Base-by-base conservation (phyloP, 2,113 vertebrate genomes). In the Terrapene triunguis region DNA sequence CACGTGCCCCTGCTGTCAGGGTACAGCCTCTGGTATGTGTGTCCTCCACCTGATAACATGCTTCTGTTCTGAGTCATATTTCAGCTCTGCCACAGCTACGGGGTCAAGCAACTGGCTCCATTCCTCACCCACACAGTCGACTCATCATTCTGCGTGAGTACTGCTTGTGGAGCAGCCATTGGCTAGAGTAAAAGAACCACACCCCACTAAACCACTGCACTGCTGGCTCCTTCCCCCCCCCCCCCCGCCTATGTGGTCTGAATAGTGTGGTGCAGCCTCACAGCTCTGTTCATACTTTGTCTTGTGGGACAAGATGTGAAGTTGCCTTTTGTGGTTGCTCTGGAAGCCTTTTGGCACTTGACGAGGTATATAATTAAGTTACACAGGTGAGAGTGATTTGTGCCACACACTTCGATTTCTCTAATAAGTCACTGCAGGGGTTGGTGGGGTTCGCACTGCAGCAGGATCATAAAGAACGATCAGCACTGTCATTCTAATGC, bases 131-230 rank as follows among this genome's bases (percentile, higher is more conserved):
- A 35, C 0, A 0, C 55, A 84, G 94, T 78, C 91, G 82, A 91
- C 89, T 92, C 85, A 48, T 27, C 82, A 44, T 82, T 91, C 86
- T 85, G 87, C 91, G 50, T 55, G 74, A 92, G 83, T 53, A 25
- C 57, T 69, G 78, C 53, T 92, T 25, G 16, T 55, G 53, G 85
- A 55, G 79, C 89, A 94, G 85, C 54, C 27, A 25, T 50, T 87
- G 24, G 11, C 72, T 62, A 47, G 4, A 79, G 80, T 53, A 86
- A 96, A 72, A 72, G n/a, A 38, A 72, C 57, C 11, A 89, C 47
- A 85, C 19, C 85, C 59, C 85, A 29, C 87, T 76, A 89, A 72
- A 90, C 86, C 83, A 4, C 78, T 59, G 89, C 53, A 4, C 79
- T n/a, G 76, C 1, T 95, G n/a, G 54, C 42, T 93, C 74, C 57